Conservation (phyloP, 2,113 vertebrate genomes). For the Blennius ocellaris region DNA sequence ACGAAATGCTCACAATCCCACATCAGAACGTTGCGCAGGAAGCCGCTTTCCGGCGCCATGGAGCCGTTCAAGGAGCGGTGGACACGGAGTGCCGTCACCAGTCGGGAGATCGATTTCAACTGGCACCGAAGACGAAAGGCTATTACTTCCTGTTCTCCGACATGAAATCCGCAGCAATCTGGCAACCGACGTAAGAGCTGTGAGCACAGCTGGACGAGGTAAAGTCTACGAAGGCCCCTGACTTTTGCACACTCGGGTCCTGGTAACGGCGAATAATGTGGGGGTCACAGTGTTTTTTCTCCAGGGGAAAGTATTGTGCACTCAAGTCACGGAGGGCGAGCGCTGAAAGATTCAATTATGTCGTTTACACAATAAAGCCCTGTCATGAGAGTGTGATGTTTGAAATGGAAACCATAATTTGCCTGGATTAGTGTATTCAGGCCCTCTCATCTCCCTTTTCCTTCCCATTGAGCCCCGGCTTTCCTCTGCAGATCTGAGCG, state of each 20-base stretch:
- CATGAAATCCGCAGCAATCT: neutral
- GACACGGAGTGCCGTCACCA: neutral
- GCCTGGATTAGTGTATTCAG: slow-evolving; percentile 59
- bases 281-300: slow-evolving; percentile 8
- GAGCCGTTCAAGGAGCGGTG: neutral
- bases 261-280: slow-evolving; percentile 16
- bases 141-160: neutral
- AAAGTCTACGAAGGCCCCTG: slow-evolving; percentile 1
- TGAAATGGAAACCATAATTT: slow-evolving; percentile 66
- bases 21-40: neutral
- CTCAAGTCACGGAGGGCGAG: slow-evolving; percentile 2
- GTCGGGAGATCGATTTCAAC: neutral
- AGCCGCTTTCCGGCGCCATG: neutral
- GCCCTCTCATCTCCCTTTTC: slow-evolving; percentile 39
- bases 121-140: slow-evolving; percentile 3
- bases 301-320: slow-evolving; percentile 22
- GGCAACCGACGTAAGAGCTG: neutral
- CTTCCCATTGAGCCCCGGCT: slow-evolving; percentile 38
- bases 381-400: slow-evolving; percentile 23
- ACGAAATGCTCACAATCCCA: neutral
- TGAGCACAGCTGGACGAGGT: neutral
- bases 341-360: slow-evolving; percentile 42
- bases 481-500: slow-evolving; percentile 42
- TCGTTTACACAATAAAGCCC: slow-evolving; percentile 38
- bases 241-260: slow-evolving; percentile 18